Evolutionary conservation across 2,797 vertebrate species (phyloP).

Genomic region (Lacerta viridis): DNA sequence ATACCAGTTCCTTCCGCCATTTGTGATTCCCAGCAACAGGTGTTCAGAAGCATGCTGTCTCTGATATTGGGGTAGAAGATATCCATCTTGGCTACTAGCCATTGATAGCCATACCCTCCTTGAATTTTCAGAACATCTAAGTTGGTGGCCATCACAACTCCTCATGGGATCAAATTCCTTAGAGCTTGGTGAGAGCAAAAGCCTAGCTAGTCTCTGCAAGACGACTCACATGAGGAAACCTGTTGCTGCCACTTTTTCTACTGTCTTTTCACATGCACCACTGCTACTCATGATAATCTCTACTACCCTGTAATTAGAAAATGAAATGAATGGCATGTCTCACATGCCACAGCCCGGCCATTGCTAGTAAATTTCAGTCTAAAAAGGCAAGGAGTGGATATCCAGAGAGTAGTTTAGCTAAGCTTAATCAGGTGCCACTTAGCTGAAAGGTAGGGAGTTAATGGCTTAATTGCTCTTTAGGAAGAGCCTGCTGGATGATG

Average conservation of each 20-base stretch:
- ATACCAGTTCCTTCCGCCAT: no score
- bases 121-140: no score
- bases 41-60: no score
- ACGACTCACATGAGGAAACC: background rate
- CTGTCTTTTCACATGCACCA: background rate
- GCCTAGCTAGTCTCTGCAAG: background rate
- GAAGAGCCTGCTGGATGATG: background rate
- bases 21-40: no score
- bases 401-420: background rate
- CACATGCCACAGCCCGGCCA: constrained; percentile 2
- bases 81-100: no score
- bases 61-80: no score
- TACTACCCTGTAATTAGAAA: constrained; percentile 29
- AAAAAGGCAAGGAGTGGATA: background rate
- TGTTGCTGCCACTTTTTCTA: background rate
- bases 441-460: background rate
- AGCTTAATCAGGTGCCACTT: constrained; percentile 29
- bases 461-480: constrained; percentile 25
- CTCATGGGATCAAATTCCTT: no score
- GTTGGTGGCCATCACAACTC: no score
- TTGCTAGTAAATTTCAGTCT: constrained; percentile 20
- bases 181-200: background rate
- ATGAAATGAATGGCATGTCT: constrained; percentile 17
- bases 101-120: no score
- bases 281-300: background rate